Evolutionary conservation across 2,888 invertebrate species (phyloP).

Genomic region (Nezara viridula): DNA sequence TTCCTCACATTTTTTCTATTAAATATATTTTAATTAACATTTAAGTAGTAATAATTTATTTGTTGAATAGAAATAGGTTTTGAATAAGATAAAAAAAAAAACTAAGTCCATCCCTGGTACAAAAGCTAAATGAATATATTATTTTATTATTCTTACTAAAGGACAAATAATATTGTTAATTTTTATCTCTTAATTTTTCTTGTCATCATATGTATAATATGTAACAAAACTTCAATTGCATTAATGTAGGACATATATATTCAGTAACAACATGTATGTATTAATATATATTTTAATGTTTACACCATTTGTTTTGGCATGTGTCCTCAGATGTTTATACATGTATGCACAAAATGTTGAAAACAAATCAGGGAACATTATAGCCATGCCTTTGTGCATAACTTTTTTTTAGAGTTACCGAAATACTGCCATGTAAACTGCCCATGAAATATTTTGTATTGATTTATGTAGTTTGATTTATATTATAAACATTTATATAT

Average conservation of each 20-base stretch:
- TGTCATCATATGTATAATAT: not conserved
- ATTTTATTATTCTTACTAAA: not conserved
- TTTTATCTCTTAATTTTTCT: not conserved
- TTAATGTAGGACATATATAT: not conserved
- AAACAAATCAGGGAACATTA: conserved; percentile 17
- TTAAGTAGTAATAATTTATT: not conserved
- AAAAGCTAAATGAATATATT: conserved; percentile 37
- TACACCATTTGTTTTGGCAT: not conserved
- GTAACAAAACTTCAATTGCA: not conserved
- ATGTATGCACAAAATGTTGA: not conserved
- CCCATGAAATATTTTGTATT: conserved; percentile 14
- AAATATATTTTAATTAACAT: not conserved
- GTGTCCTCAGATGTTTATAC: not conserved
- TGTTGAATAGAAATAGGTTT: not conserved
- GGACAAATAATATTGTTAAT: not conserved
- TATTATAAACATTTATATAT: conserved; percentile 25
- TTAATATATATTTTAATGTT: not conserved
- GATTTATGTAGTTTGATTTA: conserved; percentile 18
- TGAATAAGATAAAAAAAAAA: conserved; percentile 18
- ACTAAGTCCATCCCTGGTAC: conserved; percentile 57
- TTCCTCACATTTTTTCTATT: not conserved
- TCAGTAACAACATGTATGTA: not conserved
- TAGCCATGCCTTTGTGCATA: conserved; percentile 8
- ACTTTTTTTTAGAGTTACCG: not conserved
- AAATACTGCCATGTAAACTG: conserved; percentile 45